Base-by-base conservation (phyloP, 2,888 invertebrate genomes). In the Seira sanloemensis region DNA sequence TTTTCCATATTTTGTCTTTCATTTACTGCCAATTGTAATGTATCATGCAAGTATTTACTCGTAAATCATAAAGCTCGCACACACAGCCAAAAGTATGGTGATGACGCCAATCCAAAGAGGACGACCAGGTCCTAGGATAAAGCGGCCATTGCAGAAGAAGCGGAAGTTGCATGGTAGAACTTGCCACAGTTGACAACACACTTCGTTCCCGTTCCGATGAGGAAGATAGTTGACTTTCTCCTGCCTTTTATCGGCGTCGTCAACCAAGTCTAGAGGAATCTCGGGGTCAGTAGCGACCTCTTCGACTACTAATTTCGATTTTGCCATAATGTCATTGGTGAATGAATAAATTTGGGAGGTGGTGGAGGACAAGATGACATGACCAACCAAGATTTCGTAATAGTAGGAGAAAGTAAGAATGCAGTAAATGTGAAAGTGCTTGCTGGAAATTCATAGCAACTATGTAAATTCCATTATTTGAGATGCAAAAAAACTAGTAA, bases 121-220 rank as follows among this genome's bases (percentile, higher is more conserved):
- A 2, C 23, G 46, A 18, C 77, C 77, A 21, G 68, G 77, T 16
- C 77, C 77, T 21, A 37, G 4, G 67, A 77, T 68, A 4, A 77
- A 19, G 0, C 19, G 65, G 27, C 77, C 77, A 2, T 77, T 68
- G 26, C 25, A 26, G 46, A 77, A 77, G 68, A 77, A 77, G 1
- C 68, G 77, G 16, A 54, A 77, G 18, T 50, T 77, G 25, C 68
- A 77, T 0, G 77, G 77, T 19, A 77, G 21, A 16, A 77, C 7
- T 27, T 77, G 67, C 68, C 68, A 50, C 16, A 77, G 21, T 50
- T 67, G 7, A 5, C 46, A n/a, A 2, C 7, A 0, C 0, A 68
- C 37, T 12, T 27, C 0, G 5, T 50, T 24, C 9, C 77, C 77
- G 1, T 54, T 4, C 12, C 25, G 18, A 24, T 68, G 68, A 9